Evolutionary conservation across 2,113 vertebrate species (phyloP), one percentile per base, ranked within the genome.

Genomic region (Cariama cristata): DNA sequence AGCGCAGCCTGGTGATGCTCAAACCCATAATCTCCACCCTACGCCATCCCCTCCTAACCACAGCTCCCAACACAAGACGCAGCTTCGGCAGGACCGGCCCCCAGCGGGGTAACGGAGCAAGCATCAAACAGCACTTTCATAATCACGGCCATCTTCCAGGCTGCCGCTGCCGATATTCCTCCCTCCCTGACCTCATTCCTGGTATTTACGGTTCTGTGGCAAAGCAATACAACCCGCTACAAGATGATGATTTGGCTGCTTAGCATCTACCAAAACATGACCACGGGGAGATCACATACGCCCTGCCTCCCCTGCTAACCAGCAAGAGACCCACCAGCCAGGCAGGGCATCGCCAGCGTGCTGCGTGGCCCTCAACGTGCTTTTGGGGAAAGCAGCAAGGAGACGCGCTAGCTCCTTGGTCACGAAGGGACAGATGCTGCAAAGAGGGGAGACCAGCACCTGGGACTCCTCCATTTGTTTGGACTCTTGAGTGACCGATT

Each of bases 311-410:
- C 28, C 30, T 58, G 42, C 23, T 27, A 38, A 35, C 30, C 32
- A 35, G 32, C 32, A 42, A 14, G 35, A n/a, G 9, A 9, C 38
- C 24, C 47, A 12, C 21, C 32, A 14, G 32, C 6, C 38, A 44
- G 47, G 26, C 47, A 35, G 42, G 68, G n/a, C 71, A 28, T 1
- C 5, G 52, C 42, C 62, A 35, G 44, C 30, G 20, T 24, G 14
- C n/a, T 18, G 35, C 18, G 1, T 16, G 60, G 71, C 71, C 35
- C 27, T 27, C 20, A 6, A 3, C 1, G 0, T 32, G 30, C 77
- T 15, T 40, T 15, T 22, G 87, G 32, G 69, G 6, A 26, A 23
- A n/a, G 67, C 42, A 42, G 68, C 42, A 30, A 26, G 30, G 13
- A 21, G 20, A 49, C 12, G 4, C 49, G 28, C 59, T 1, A 28